A percentile compares a stretch with the other conserved stretches of the same genome.
phyloP scores from a whole-genome alignment of 2,797 vertebrate species.

The Lemur catta region DNA sequence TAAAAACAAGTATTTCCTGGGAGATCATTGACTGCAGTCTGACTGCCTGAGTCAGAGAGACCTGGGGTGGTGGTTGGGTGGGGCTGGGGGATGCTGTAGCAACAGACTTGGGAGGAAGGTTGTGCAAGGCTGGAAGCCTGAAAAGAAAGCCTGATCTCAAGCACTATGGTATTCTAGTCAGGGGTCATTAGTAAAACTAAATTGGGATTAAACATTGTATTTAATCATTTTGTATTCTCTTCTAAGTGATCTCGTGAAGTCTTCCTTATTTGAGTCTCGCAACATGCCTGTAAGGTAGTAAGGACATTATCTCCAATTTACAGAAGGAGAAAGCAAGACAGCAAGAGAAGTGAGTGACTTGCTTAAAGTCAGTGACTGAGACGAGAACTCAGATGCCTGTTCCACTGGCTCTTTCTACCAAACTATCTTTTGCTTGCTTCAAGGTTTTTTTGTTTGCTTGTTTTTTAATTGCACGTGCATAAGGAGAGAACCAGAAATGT shows the following conservation, averaged over 20 bases:
- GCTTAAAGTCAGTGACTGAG: background rate
- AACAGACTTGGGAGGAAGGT: background rate
- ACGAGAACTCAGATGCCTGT: background rate
- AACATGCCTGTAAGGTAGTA: background rate
- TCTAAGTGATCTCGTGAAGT: background rate
- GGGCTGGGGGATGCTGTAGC: background rate
- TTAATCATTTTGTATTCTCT: slow-evolving; percentile 11
- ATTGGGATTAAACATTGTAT: background rate
- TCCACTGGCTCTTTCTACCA: background rate
- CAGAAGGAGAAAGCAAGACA: background rate
- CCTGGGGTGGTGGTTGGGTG: background rate
- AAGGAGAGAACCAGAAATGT: background rate
- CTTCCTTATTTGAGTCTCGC: slow-evolving; percentile 31
- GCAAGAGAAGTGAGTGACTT: background rate
- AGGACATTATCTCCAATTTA: background rate
- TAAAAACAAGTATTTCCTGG: slow-evolving; percentile 25
- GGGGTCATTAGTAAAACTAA: background rate
- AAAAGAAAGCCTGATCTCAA: background rate
- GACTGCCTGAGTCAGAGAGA: background rate
- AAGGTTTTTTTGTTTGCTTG: background rate
- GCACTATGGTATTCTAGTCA: background rate
- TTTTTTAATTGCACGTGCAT: background rate
- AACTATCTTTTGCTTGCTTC: background rate
- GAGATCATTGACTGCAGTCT: background rate
- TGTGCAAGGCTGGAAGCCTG: background rate